phyloP scores from a whole-genome alignment of 1,140 invertebrate species.

The Lethrus apterus region DNA sequence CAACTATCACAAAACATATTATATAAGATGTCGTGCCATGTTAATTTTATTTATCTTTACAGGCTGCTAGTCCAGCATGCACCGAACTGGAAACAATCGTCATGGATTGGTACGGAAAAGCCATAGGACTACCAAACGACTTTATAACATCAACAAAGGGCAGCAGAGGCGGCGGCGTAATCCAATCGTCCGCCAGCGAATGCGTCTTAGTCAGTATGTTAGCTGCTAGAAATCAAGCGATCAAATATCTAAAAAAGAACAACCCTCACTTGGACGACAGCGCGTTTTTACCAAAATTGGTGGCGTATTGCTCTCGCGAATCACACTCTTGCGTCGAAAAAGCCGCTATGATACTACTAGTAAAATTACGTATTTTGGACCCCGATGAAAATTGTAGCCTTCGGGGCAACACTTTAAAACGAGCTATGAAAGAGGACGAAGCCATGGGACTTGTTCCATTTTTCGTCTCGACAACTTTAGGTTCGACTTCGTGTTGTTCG shows the following conservation, averaged over 20 bases:
- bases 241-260: constrained; percentile 60
- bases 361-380: constrained; percentile 81
- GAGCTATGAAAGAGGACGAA: constrained; percentile 68
- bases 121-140: constrained; percentile 81
- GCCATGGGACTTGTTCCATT: constrained; percentile 77
- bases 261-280: constrained; percentile 73
- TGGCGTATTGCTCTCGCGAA: constrained; percentile 93
- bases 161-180: constrained; percentile 82
- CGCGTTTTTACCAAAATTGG: constrained; percentile 76
- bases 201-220: constrained; percentile 84
- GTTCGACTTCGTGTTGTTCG: constrained; percentile 74
- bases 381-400: constrained; percentile 76
- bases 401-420: constrained; percentile 61
- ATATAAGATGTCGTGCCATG: too few relatives aligned
- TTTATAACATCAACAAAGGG: constrained; percentile 71
- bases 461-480: constrained; percentile 73
- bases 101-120: constrained; percentile 96
- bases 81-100: constrained; percentile 95
- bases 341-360: constrained; percentile 84
- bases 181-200: constrained; percentile 90
- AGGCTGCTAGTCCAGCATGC: constrained; percentile 91
- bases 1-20: too few relatives aligned
- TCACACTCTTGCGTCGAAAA: constrained; percentile 97
- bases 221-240: constrained; percentile 82
- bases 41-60: too few relatives aligned